Percentiles rank a stretch among this genome's conserved stretches.
These are phyloP conservation scores for Aleiodes sp. DNA, from an alignment of 1,140 invertebrate species.

Conservation along the genomic window DNA sequence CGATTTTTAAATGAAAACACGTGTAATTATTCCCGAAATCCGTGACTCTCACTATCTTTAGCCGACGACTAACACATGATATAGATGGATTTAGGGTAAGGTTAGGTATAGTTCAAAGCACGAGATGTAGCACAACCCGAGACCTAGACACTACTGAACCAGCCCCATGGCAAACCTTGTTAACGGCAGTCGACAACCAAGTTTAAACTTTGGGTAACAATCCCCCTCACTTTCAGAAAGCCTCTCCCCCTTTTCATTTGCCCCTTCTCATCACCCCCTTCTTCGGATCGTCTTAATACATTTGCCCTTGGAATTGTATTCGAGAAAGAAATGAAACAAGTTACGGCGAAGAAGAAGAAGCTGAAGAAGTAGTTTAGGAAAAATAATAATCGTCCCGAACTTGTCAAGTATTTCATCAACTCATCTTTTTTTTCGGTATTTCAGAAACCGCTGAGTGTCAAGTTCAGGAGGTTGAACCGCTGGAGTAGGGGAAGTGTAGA, in stretches of 20 bases:
- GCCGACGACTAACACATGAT: slow-evolving; percentile 2
- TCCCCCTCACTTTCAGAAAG: slow-evolving; percentile 50
- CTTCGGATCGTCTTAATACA: background rate
- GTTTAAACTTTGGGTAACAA: slow-evolving; percentile 67
- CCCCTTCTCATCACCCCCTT: slow-evolving; percentile 39
- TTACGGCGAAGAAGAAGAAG: slow-evolving; percentile 14
- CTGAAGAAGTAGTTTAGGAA: no score
- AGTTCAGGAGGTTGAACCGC: slow-evolving; percentile 53
- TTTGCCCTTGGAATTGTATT: slow-evolving; percentile 2
- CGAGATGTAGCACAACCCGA: slow-evolving; percentile 62
- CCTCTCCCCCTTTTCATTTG: slow-evolving; percentile 39
- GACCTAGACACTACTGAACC: slow-evolving; percentile 66
- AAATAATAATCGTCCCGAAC: background rate
- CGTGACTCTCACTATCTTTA: background rate
- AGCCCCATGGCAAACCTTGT: slow-evolving; percentile 65
- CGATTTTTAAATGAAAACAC: no score
- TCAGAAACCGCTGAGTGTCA: slow-evolving; percentile 35
- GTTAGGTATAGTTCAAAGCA: slow-evolving; percentile 31
- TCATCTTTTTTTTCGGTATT: background rate
- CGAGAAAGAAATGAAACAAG: background rate
- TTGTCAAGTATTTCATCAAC: background rate
- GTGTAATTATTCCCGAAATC: background rate
- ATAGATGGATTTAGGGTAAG: slow-evolving; percentile 14
- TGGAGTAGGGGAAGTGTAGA: slow-evolving; percentile 52
- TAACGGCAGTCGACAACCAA: slow-evolving; percentile 66